Percentiles rank a stretch among this genome's conserved stretches.
phyloP scores from a whole-genome alignment of 2,797 vertebrate genomes.

The Characodon lateralis region DNA sequence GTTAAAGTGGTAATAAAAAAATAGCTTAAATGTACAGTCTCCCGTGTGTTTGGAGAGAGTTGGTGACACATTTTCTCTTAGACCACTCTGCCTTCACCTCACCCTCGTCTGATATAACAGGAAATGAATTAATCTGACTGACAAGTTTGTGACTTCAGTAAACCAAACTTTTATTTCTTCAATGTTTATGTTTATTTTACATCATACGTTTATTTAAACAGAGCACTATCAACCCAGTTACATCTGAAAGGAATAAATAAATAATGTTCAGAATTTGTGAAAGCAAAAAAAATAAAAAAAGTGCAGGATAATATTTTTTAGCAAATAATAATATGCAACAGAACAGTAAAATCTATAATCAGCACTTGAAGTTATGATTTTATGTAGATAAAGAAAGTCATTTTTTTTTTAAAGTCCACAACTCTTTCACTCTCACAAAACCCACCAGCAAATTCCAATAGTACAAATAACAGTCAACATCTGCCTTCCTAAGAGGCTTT shows the following conservation, averaged over 20 bases:
- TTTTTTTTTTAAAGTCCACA: neutral
- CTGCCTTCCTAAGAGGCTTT: neutral
- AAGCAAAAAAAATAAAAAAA: slow-evolving; percentile 19
- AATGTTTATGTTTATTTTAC: slow-evolving; percentile 34
- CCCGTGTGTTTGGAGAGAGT: slow-evolving; percentile 30
- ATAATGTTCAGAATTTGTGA: slow-evolving; percentile 21
- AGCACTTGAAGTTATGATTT: slow-evolving; percentile 1
- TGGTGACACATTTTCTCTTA: slow-evolving; percentile 10
- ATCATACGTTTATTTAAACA: slow-evolving; percentile 25
- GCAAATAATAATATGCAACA: slow-evolving; percentile 8
- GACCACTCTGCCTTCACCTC: slow-evolving; percentile 29
- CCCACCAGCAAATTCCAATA: neutral
- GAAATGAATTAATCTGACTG: slow-evolving; percentile 20
- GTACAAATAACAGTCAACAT: neutral
- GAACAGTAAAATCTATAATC: neutral
- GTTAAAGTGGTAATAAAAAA: slow-evolving; percentile 1
- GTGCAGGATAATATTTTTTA: neutral
- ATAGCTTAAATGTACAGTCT: neutral
- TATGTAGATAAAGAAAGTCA: neutral
- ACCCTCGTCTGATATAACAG: slow-evolving; percentile 11
- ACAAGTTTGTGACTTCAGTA: neutral
- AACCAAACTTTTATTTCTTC: neutral
- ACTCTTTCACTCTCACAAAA: neutral
- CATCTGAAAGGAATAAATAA: slow-evolving; percentile 37
- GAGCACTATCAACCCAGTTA: neutral